phyloP scores from a whole-genome alignment of 2,888 invertebrate species.

The Drosophila hawaiiensis region DNA sequence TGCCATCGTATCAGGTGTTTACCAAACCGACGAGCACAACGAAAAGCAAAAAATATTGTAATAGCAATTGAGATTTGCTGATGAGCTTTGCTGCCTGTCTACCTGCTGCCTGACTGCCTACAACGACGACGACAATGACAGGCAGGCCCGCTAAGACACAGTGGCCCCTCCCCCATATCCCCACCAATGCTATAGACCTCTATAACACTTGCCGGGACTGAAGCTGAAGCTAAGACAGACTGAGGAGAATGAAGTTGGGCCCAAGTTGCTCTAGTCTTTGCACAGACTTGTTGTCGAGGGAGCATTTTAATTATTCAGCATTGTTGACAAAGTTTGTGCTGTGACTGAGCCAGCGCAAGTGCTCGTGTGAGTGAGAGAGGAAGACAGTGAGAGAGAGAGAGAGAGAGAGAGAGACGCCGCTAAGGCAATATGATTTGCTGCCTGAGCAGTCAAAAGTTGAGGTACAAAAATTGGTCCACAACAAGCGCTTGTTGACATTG shows the following conservation, averaged over 20 bases:
- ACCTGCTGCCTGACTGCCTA: slow-evolving; percentile 21
- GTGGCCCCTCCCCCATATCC: neutral
- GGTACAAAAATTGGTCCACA: slow-evolving; percentile 54
- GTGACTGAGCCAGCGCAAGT: slow-evolving; percentile 35
- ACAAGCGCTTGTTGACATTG: slow-evolving; percentile 52
- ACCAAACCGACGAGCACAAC: slow-evolving; percentile 50
- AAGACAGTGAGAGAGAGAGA: neutral
- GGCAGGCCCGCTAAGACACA: slow-evolving; percentile 40
- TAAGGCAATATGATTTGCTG: slow-evolving; percentile 77
- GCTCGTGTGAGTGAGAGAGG: neutral
- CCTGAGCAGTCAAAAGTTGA: slow-evolving; percentile 73
- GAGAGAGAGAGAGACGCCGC: neutral
- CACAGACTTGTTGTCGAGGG: slow-evolving; percentile 77
- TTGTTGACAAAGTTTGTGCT: slow-evolving; percentile 83
- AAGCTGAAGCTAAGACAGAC: slow-evolving; percentile 13
- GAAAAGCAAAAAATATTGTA: slow-evolving; percentile 73
- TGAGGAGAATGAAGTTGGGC: slow-evolving; percentile 19
- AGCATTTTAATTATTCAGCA: slow-evolving; percentile 84
- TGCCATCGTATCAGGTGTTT: slow-evolving; percentile 76
- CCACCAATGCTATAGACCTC: slow-evolving; percentile 1
- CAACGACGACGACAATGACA: slow-evolving; percentile 13
- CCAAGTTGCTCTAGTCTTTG: slow-evolving; percentile 55
- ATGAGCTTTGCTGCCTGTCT: slow-evolving; percentile 66
- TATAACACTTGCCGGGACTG: slow-evolving; percentile 17
- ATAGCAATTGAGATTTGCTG: slow-evolving; percentile 81